Evolutionary conservation across 1,140 invertebrate genomes (phyloP), one percentile per base, ranked within the genome.

Genomic region (Colletes latitarsis): DNA sequence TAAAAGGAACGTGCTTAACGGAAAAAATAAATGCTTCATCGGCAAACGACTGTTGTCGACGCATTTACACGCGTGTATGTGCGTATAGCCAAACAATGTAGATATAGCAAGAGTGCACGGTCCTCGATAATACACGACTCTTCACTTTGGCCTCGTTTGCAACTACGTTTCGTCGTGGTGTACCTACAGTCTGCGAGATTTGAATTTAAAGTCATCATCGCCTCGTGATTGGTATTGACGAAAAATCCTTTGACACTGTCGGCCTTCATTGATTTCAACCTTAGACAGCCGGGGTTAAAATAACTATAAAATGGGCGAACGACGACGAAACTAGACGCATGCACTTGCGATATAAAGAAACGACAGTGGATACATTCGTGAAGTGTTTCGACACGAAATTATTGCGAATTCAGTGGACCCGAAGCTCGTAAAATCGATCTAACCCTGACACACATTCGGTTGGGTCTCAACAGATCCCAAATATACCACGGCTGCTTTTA

Each of bases 371-470:
- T 46, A 49, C 5, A 39, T 9, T 39, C 58, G 43, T 14, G 43
- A 17, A 57, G 15, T 8, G 49, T 85, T 69, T 81, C 78, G 46
- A 41, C 21, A 81, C 66, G 60, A 55, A 81, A 81, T 41, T 80
- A 75, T 81, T 69, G 30, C 43, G 41, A 70, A 67, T 66, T 58
- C 55, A 66, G 15, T 70, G 43, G 77, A 66, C 75, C 68, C 79
- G 64, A 62, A 69, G 66, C 63, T 86, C 84, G 57, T 86, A 75
- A 86, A 83, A 80, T 77, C 62, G 60, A 55, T 79, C 74, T 83
- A 80, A 74, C 85, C 85, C 53, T 86, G 85, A 86, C 85, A 86
- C 69, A 77, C 58, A 86, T 86, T 52, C n/a, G 6, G 8, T 8
- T 5, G 5, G n/a, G 39, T 21, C 30, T 39, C 5, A 6, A 39